Base-by-base conservation (phyloP, 1,140 invertebrate genomes). In the Drosophila pandora region DNA sequence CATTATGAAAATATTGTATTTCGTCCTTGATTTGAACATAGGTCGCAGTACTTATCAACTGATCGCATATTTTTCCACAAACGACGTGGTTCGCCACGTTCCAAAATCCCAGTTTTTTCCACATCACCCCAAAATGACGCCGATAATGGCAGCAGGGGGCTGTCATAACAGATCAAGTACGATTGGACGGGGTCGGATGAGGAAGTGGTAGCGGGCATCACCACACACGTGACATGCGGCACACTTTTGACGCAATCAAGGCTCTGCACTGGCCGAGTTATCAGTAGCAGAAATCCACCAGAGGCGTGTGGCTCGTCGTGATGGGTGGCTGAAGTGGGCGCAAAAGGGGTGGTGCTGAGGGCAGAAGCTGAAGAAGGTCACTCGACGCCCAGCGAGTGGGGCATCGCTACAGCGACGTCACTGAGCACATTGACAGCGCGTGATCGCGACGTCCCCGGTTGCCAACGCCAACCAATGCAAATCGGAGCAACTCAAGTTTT, bases 171-270 rank as follows among this genome's bases (percentile, higher is more conserved):
- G 43, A 43, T 47, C 43, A 47, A 10, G 2, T 1, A 2, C 17
- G 62, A 64, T 48, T 13, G 21, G 58, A 57, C 45, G 25, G 17
- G 56, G 49, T 61, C 28, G 63, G 71, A 74, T 74, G 39, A 75
- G 71, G 53, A 75, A 64, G 71, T 34, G 41, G 21, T 21, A 28
- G 0, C 32, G 28, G 21, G 21, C 53, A 58, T 17, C 41, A 47
- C 43, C 37, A 64, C 67, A 45, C 76, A 79, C 75, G 76, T 73
- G 76, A 73, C 62, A 43, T 12, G 41, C 56, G 47, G 32, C 73
- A 53, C 41, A 58, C 55, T 73, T 61, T 76, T 81, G 79, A 81
- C 79, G 79, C 61, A 81, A 77, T 39, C 55, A n/a, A n/a, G 59
- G 22, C n/a, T 58, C 56, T 57, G 61, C 68, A 59, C 57, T 76